Conservation (phyloP, 2,113 vertebrate genomes). For the Opisthocomus hoazin region DNA sequence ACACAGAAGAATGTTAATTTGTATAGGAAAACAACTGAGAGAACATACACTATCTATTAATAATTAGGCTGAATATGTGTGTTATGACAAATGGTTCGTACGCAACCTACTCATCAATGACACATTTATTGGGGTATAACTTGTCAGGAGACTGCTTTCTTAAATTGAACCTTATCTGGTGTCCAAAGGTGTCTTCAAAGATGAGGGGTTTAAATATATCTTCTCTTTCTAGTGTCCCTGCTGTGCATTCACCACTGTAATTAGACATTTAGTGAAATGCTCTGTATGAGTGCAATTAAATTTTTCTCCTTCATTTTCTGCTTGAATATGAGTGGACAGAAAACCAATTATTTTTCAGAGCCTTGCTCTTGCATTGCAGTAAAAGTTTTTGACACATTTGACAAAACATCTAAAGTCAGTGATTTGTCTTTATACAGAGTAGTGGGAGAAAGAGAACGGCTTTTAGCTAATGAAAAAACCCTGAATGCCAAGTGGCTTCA, state of each 20-base stretch:
- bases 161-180: conserved; percentile 22
- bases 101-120: background rate
- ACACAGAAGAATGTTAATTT: conserved; percentile 15
- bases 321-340: conserved; percentile 51
- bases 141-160: background rate
- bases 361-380: background rate
- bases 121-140: background rate
- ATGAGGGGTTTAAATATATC: conserved; percentile 34
- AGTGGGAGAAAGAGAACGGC: background rate
- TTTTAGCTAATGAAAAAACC: background rate
- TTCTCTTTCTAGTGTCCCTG: conserved; percentile 1
- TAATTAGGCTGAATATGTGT: conserved; percentile 27
- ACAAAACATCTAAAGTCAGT: background rate
- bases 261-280: conserved; percentile 31
- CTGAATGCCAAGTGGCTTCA: background rate
- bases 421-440: background rate
- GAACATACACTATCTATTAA: conserved; percentile 36
- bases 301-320: conserved; percentile 35
- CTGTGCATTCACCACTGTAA: conserved; percentile 12
- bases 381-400: conserved; percentile 18
- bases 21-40: background rate
- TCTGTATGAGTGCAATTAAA: conserved; percentile 43
- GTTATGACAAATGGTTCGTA: background rate
- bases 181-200: conserved; percentile 38
- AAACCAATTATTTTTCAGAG: conserved; percentile 54